These are phyloP conservation scores for Gymnocheta viridis DNA, from an alignment of 2,888 invertebrate genomes.

Conservation along the genomic window DNA sequence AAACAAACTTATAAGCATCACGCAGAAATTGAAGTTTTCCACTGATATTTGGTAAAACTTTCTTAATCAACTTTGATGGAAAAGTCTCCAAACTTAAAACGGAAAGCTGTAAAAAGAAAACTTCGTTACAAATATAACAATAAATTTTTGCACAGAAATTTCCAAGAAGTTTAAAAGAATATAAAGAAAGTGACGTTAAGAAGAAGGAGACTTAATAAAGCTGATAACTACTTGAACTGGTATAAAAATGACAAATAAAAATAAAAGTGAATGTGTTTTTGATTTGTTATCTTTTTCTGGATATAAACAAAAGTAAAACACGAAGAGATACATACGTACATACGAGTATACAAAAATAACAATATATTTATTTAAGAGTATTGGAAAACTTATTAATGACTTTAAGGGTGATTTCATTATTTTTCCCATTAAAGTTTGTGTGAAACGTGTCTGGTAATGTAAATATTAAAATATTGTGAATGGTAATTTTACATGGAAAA, in stretches of 20 bases:
- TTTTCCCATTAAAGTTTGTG: background rate
- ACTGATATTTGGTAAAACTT: slow-evolving; percentile 78
- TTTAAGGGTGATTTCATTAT: background rate
- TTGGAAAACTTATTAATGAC: slow-evolving; percentile 16
- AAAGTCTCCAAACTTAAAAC: slow-evolving; percentile 78
- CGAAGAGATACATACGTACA: background rate
- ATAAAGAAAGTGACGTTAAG: slow-evolving; percentile 9
- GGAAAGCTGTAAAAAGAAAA: slow-evolving; percentile 75
- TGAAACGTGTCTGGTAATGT: background rate
- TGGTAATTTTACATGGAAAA: background rate
- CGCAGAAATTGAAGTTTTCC: slow-evolving; percentile 74
- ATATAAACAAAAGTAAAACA: background rate
- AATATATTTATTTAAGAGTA: background rate
- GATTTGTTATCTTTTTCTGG: slow-evolving; percentile 11
- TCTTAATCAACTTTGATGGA: slow-evolving; percentile 80
- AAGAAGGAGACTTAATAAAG: slow-evolving; percentile 20
- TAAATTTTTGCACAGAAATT: slow-evolving; percentile 12
- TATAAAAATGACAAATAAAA: slow-evolving; percentile 28
- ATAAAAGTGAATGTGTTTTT: slow-evolving; percentile 48
- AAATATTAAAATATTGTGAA: background rate
- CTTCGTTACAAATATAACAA: slow-evolving; percentile 12
- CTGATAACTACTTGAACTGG: slow-evolving; percentile 7
- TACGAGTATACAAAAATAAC: background rate
- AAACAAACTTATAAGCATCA: slow-evolving; percentile 79
- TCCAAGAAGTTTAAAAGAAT: slow-evolving; percentile 6